Evolutionary conservation across 2,113 vertebrate species (phyloP).

Genomic region (Pelobates fuscus): DNA sequence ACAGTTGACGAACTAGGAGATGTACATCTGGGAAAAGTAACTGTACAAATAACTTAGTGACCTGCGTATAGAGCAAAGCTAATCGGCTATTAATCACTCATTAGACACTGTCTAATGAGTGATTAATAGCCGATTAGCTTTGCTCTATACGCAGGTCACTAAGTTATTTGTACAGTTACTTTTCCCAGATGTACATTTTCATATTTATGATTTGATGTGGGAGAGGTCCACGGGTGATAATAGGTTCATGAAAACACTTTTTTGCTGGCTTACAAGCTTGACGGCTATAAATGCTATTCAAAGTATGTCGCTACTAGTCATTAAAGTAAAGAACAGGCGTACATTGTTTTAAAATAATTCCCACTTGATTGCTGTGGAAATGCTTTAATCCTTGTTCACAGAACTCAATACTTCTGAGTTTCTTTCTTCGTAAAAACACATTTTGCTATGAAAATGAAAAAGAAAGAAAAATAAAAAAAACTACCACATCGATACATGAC

Average conservation of each 20-base stretch:
- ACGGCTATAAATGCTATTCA: slow-evolving; percentile 30
- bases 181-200: too few species aligned
- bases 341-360: slow-evolving; percentile 36
- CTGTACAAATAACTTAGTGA: neutral
- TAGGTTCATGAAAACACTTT: slow-evolving; percentile 18
- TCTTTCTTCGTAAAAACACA: slow-evolving; percentile 4
- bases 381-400: neutral
- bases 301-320: neutral
- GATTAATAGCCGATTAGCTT: too few species aligned
- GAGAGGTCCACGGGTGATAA: too few species aligned
- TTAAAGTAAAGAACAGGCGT: slow-evolving; percentile 16
- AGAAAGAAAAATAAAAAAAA: slow-evolving; percentile 10
- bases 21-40: too few species aligned
- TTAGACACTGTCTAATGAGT: too few species aligned
- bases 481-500: neutral
- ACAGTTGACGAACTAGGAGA: too few species aligned
- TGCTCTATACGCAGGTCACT: too few species aligned
- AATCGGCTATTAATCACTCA: too few species aligned
- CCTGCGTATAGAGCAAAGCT: too few species aligned
- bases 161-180: neutral
- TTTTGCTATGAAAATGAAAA: slow-evolving; percentile 8
- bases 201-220: too few species aligned
- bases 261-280: slow-evolving; percentile 19
- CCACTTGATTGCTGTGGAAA: slow-evolving; percentile 23
- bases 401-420: neutral